Conservation (phyloP, 1,140 invertebrate genomes). For the Brachystomella parvula region DNA sequence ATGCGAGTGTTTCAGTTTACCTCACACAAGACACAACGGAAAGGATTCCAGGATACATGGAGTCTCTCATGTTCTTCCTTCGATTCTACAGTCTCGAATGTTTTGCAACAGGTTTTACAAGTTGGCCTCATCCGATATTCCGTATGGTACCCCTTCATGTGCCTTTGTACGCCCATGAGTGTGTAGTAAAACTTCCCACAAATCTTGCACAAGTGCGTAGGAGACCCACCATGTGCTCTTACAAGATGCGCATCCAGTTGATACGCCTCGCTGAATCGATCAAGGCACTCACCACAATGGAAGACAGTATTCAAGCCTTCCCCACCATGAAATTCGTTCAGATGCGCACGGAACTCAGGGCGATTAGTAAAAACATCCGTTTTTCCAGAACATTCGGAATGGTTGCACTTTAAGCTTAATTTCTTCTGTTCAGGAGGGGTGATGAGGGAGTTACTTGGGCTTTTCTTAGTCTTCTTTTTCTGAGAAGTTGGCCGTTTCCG, state of each 20-base stretch:
- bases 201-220: neutral
- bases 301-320: neutral
- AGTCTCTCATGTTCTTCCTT: neutral
- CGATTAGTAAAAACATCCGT: neutral
- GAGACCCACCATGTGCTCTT: neutral
- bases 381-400: neutral
- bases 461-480: too few relatives aligned
- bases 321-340: neutral
- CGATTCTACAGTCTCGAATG: neutral
- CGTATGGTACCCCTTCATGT: neutral
- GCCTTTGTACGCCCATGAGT: neutral
- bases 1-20: too few relatives aligned
- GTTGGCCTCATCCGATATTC: neutral
- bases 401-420: neutral
- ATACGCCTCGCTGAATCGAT: neutral
- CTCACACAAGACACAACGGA: neutral
- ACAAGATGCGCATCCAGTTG: neutral
- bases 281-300: neutral
- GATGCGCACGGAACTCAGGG: neutral
- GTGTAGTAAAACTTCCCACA: neutral
- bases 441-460: too few relatives aligned
- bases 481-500: too few relatives aligned
- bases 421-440: too few relatives aligned
- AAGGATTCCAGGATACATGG: neutral
- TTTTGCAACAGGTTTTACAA: neutral